Conservation (phyloP, 2,113 vertebrate species). For the Tenrec ecaudatus region DNA sequence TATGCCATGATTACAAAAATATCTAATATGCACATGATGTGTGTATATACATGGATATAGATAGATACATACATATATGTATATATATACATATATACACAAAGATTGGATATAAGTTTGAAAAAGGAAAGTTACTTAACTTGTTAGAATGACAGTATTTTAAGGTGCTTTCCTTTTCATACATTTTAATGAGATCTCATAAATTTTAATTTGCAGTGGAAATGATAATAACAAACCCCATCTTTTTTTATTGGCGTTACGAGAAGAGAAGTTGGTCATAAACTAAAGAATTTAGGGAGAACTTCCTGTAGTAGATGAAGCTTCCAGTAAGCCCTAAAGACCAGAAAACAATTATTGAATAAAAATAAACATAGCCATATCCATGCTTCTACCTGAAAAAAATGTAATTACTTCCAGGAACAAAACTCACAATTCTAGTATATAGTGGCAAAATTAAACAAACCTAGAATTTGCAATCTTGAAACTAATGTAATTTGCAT, state of each 20-base stretch:
- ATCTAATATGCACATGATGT: background rate
- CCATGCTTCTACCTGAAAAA: background rate
- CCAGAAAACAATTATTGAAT: background rate
- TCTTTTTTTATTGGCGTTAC: background rate
- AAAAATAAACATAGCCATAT: background rate
- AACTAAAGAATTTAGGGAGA: conserved; percentile 33
- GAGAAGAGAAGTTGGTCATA: background rate
- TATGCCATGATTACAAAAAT: background rate
- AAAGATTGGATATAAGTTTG: background rate
- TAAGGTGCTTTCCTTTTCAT: background rate
- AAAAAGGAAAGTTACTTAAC: conserved; percentile 1
- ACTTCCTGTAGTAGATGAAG: background rate
- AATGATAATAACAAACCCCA: conserved; percentile 17
- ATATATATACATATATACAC: background rate
- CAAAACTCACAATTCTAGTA: background rate
- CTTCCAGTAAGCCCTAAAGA: background rate
- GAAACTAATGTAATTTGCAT: conserved; percentile 15
- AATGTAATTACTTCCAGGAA: background rate
- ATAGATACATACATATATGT: no score
- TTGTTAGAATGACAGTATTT: conserved; percentile 24
- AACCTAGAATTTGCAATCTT: background rate
- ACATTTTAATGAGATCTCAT: background rate
- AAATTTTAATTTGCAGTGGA: conserved; percentile 13
- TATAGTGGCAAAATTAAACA: background rate
- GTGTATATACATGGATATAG: no score